Evolutionary conservation across 2,888 invertebrate species (phyloP).

Genomic region (Volucella zonaria): DNA sequence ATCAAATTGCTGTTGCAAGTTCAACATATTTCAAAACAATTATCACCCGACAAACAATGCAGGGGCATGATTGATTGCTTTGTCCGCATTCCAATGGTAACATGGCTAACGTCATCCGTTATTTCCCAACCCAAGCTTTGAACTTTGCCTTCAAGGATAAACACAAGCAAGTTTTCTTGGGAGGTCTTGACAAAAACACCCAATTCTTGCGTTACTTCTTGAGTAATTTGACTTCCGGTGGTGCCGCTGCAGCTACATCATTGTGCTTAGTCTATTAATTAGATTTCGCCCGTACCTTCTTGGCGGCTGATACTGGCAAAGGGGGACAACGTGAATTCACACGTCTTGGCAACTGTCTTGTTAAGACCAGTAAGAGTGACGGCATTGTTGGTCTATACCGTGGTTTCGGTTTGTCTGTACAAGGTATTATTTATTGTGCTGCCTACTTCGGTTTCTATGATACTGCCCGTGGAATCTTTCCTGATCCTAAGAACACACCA

Average conservation of each 20-base stretch:
- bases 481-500: too few relatives aligned
- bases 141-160: constrained; percentile 98
- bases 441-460: too few relatives aligned
- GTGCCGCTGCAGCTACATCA: constrained; percentile 96
- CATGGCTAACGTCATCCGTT: constrained; percentile 95
- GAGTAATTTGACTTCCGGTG: constrained; percentile 95
- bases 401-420: too few relatives aligned
- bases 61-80: constrained; percentile 95
- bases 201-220: constrained; percentile 94
- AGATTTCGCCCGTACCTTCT: constrained; percentile 96
- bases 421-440: constrained; percentile 97
- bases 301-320: constrained; percentile 93
- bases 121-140: constrained; percentile 96
- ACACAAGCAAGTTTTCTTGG: constrained; percentile 93
- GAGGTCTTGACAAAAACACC: constrained; percentile 93
- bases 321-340: too few relatives aligned
- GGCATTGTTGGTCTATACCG: too few relatives aligned
- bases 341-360: too few relatives aligned
- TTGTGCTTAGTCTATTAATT: constrained; percentile 97
- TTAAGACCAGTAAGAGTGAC: too few relatives aligned
- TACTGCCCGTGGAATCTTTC: too few relatives aligned
- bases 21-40: constrained; percentile 96
- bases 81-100: constrained; percentile 94
- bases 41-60: constrained; percentile 92
- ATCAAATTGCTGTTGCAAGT: constrained; percentile 97